Evolutionary conservation across 2,888 invertebrate genomes (phyloP), one percentile per base, ranked within the genome.

Genomic region (Rhingia rostrata): DNA sequence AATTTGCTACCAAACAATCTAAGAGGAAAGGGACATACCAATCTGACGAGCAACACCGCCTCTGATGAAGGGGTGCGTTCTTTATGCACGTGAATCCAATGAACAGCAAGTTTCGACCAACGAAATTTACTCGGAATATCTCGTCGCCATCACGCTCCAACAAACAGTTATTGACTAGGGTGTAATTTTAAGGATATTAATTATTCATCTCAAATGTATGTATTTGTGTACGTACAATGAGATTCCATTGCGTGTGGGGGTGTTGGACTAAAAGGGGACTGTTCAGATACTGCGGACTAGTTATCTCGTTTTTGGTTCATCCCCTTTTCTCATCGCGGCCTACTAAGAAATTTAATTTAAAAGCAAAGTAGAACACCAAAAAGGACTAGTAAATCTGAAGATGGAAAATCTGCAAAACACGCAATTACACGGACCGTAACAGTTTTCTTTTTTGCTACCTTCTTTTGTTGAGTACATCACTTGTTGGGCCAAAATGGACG

Each of bases 1-100:
- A 88, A 88, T 87, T 88, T 87, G 73, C 69, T 80, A 37, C 60
- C 80, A 69, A 80, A 74, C 66, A 66, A 80, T 5, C 51, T 61
- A 60, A 70, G 64, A 63, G 33, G 53, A 43, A 32, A 58, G 63
- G 72, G 73, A 67, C 78, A 73, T 43, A 60, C 72, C 72, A 66
- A 82, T 82, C 78, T 56, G 67, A 73, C 43, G 72, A 49, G 79
- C 79, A 61, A 73, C 80, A 63, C 32, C 69, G 79, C 45, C 51
- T 47, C 33, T 67, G 79, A 79, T 74, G 84, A 84, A 84, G 79
- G 84, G 84, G 84, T 84, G 84, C 74, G 80, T 56, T 54, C 69
- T 80, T 75, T 70, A 66, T 70, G 64, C 69, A 54, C 60, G 53
- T 53, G 54, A 84, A 66, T 84, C 74, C 80, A 66, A 75, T 75